Percentiles rank a stretch among this genome's conserved stretches.
Conservation (phyloP, 2,113 vertebrate species). For the Chrysemys picta region DNA sequence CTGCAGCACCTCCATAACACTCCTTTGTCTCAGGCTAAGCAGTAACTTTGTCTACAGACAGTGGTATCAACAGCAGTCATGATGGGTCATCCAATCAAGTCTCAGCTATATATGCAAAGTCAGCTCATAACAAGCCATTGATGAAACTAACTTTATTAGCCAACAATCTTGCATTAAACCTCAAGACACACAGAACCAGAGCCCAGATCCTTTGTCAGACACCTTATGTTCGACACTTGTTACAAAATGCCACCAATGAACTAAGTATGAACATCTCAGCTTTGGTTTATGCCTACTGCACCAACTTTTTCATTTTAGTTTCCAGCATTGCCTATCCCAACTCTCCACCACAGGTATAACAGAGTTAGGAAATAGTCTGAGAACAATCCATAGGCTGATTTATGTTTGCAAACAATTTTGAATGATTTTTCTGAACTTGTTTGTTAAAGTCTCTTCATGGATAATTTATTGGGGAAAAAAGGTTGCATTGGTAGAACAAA, state of each 20-base stretch:
- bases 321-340: not conserved
- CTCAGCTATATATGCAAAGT: not conserved
- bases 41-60: not conserved
- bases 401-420: not conserved
- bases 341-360: not conserved
- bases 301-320: not conserved
- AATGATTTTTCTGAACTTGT: no score
- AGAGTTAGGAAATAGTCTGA: not conserved
- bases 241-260: not conserved
- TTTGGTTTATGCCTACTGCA: not conserved
- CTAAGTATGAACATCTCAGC: not conserved
- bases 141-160: no score
- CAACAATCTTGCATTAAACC: not conserved
- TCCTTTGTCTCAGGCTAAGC: not conserved
- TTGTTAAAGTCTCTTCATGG: not conserved
- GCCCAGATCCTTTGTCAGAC: not conserved
- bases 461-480: not conserved
- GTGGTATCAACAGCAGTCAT: not conserved
- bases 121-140: not conserved
- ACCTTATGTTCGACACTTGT: not conserved
- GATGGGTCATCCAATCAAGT: not conserved
- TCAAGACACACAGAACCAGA: not conserved
- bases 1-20: not conserved
- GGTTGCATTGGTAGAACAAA: not conserved
- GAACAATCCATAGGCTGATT: not conserved